Evolutionary conservation across 2,797 vertebrate species (phyloP), one percentile per base, ranked within the genome.

Genomic region (Staurois parvus): DNA sequence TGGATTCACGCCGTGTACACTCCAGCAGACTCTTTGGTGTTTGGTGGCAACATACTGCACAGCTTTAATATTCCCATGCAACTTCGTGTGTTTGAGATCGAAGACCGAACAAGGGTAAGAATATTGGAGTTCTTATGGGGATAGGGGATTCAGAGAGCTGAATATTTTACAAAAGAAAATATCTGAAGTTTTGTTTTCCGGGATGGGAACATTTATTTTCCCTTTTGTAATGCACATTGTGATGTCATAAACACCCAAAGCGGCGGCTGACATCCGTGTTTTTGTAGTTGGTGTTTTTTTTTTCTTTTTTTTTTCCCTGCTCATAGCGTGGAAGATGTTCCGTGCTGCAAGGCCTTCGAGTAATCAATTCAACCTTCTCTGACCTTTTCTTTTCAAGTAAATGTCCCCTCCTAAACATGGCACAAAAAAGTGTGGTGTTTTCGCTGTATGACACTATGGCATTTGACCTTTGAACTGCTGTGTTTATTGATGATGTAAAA

Each of bases 1-100:
- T 99, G 98, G 98, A 99, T 99, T 89, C 98, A 99, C 81, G 98
- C 98, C 0, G 98, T 99, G 89, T 99, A 99, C 92, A 99, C 98
- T 76, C 97, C 97, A 0, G 96, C 96, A 90, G 98, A 99, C 93
- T 96, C 97, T 0, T 92, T 99, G 93, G 98, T 99, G 88, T 99
- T 99, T 68, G 98, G 98, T 76, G 98, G 98, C 88, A 99, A 99
- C 94, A 97, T 99, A 91, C 94, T 99, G 91, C 98, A 99, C 94
- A 99, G 98, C 93, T 99, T 99, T 91, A 99, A 99, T 94, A 97
- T 99, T 95, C 98, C 98, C 91, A 99, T 99, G 98, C 98, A 99
- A 95, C 96, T 99, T 84, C 95, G 94, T 88, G 97, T 99, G 91
- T 96, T 98, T 67, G 97, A 99, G 91, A 99, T 99, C 88, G 98